These are phyloP conservation scores for Tetramorium bicarinatum DNA, from an alignment of 2,888 invertebrate genomes.

Conservation along the genomic window DNA sequence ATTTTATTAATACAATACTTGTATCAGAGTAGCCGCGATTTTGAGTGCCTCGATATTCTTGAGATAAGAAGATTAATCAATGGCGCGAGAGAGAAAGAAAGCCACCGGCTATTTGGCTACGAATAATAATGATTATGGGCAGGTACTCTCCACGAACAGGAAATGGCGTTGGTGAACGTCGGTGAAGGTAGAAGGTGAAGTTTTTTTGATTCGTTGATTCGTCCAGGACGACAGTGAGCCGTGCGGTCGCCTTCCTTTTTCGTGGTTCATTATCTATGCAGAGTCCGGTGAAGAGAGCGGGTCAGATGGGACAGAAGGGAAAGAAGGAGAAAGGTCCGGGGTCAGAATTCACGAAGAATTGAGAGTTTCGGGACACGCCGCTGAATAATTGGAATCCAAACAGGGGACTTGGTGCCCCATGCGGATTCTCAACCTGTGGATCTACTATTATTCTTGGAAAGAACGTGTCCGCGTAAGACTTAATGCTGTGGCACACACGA, in stretches of 20 bases:
- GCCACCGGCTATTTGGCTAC: conserved; percentile 72
- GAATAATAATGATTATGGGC: conserved; percentile 78
- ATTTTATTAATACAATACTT: conserved; percentile 14
- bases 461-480: not conserved
- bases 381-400: conserved; percentile 70
- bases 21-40: conserved; percentile 7
- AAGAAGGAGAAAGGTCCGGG: conserved; percentile 42
- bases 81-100: conserved; percentile 50
- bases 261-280: conserved; percentile 76
- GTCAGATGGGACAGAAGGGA: conserved; percentile 7
- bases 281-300: conserved; percentile 56
- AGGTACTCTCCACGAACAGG: conserved; percentile 74
- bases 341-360: conserved; percentile 69
- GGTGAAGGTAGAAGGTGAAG: conserved; percentile 62
- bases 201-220: conserved; percentile 63
- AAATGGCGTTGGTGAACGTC: conserved; percentile 76
- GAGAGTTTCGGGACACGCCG: conserved; percentile 68
- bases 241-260: conserved; percentile 17
- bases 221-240: conserved; percentile 11
- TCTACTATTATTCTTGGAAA: conserved; percentile 3
- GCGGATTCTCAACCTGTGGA: conserved; percentile 67
- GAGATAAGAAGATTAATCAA: conserved; percentile 67
- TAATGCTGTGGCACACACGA: not conserved
- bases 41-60: conserved; percentile 50
- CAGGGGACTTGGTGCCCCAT: conserved; percentile 41